Base-by-base conservation (phyloP, 2,888 invertebrate species). In the Rugalucina vietnamica region DNA sequence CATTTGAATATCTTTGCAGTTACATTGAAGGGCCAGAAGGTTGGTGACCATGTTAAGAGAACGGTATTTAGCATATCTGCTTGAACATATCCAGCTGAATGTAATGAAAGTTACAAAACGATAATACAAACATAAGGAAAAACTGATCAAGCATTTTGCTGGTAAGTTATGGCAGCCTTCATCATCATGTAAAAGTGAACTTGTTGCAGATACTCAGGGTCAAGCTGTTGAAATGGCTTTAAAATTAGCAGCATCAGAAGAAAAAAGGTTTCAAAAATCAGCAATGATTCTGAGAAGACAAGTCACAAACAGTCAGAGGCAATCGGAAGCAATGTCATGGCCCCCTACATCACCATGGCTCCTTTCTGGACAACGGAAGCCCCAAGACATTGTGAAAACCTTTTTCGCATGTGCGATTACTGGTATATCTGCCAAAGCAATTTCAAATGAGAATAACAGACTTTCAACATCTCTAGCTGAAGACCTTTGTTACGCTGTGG, bases 401-500 rank as follows among this genome's bases (percentile, higher is more conserved):
- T 72, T 43, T 39, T 27, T 37, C 14, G 24, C 21, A 18, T 27
- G 21, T 1, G 0, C 32, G 29, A 29, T 27, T 29, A 4, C 21
- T 27, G 29, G 24, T 29, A 60, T 29, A 29, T 29, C 24, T 10
- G 14, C 60, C 24, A 60, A 27, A 18, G 29, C 5, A 27, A 29
- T 5, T 27, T 29, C 5, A 24, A 5, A 5, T 5, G 29, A 29
- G 18, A 3, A 29, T 27, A 12, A 60, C 60, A 24, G 80, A n/a
- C 5, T 57, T 54, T 79, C 81, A 2, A 32, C 29, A n/a, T 87
- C 83, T 3, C 50, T 74, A 4, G 32, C 54, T 5, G 34, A 82
- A 71, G 86, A 87, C 29, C 77, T 86, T 3, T 83, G 86, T 54
- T 71, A 81, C 29, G 76, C 80, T 24, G 78, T 73, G 14, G 81